Evolutionary conservation across 1,140 invertebrate species (phyloP), one percentile per base, ranked within the genome.

Genomic region (Drosophila pallidifrons): DNA sequence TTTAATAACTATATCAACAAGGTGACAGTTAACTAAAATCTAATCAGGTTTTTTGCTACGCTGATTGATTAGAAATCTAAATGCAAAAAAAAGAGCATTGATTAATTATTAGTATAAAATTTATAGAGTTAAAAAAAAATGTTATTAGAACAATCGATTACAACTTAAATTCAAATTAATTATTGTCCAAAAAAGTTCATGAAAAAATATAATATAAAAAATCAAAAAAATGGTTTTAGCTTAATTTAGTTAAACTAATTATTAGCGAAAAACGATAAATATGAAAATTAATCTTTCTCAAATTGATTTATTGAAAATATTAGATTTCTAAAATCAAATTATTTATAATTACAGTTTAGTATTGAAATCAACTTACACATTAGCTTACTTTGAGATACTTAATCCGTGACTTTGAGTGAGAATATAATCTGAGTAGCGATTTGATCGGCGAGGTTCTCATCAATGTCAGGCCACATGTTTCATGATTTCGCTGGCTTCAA

Each of bases 401-500:
- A 35, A 66, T 1, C 25, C 11, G 15, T 5, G 13, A 13, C n/a
- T 15, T 0, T 13, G 11, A 5, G 3, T 55, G 20, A 20, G 16
- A 38, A 7, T 30, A n/a, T 15, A 38, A 54, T 54, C 47, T 11
- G 20, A 47, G 32, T 6, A 15, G 1, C 46, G 41, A 38, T 47
- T 55, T 30, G 51, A 63, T 54, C 28, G 63, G 38, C 63, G 74
- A 16, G 51, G 45, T 45, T 64, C 60, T 64, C 79, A 64, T 81
- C 85, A 89, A 83, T 85, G 85, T 85, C 77, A 81, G 51, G 75
- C 75, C 85, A 83, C 83, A 88, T 88, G 83, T 88, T 74, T 61
- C 71, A 74, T 61, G 71, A 47, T 61, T 69, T 51, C 72, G 46
- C 16, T 63, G 25, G 13, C 35, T 86, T 88, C 82, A 87, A 86